These are phyloP conservation scores for Catostylus mosaicus DNA, from an alignment of 30 jellyfish, hydroid and myxozoan species.

Conservation along the genomic window DNA sequence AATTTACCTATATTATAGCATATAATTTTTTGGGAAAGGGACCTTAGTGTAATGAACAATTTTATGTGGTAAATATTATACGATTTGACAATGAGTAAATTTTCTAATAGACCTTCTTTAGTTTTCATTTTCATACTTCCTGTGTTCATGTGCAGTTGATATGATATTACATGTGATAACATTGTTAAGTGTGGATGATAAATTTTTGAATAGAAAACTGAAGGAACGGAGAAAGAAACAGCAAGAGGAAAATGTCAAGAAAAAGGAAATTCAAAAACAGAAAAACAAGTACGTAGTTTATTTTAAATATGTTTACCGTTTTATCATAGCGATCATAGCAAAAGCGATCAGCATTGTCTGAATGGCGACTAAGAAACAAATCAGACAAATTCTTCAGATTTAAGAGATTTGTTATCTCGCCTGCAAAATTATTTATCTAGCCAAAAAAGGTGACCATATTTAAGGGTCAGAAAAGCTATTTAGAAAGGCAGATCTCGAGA, in stretches of 20 bases:
- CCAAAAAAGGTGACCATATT: not conserved
- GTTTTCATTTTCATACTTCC: too few relatives aligned
- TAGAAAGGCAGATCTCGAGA: too few relatives aligned
- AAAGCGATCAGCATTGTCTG: not conserved
- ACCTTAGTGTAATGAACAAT: too few relatives aligned
- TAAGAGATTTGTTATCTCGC: not conserved
- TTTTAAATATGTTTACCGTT: not conserved
- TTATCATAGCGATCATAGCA: not conserved
- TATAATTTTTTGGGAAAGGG: not conserved
- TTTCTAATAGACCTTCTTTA: too few relatives aligned
- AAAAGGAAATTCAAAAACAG: slow-evolving; percentile 62
- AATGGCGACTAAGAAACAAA: too few relatives aligned
- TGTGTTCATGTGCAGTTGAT: too few relatives aligned
- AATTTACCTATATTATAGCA: not conserved
- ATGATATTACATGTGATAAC: not conserved
- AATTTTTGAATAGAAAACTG: slow-evolving; percentile 27
- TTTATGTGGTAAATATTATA: too few relatives aligned
- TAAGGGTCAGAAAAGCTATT: too few relatives aligned
- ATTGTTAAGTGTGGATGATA: not conserved
- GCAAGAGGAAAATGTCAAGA: slow-evolving; percentile 80
- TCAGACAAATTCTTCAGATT: too few relatives aligned
- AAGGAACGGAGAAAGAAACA: slow-evolving; percentile 70
- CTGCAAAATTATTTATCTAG: too few relatives aligned
- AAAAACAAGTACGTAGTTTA: slow-evolving; percentile 58
- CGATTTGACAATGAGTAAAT: too few relatives aligned